Percentiles rank a stretch among this genome's conserved stretches.
phyloP scores from a whole-genome alignment of 2,797 vertebrate genomes.

The Periophthalmus magnuspinnatus region DNA sequence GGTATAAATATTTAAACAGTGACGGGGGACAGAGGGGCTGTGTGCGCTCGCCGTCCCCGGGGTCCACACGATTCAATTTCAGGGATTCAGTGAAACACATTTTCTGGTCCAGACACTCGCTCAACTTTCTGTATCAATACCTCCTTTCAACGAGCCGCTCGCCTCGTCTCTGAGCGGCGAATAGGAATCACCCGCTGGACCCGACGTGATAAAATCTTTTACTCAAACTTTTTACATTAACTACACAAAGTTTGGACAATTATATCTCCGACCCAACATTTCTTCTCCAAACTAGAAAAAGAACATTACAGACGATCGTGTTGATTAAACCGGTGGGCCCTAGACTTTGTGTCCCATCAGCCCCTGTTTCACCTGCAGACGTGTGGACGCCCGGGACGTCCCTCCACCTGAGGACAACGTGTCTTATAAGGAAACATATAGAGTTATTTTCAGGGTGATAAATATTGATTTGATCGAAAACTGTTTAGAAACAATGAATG shows the following conservation, averaged over 20 bases:
- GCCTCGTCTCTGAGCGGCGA: slow-evolving; percentile 28
- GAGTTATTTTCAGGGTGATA: no score
- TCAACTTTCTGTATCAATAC: slow-evolving; percentile 50
- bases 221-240: slow-evolving; percentile 1
- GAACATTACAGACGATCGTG: slow-evolving; percentile 8
- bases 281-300: not conserved
- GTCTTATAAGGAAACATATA: no score
- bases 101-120: slow-evolving; percentile 36
- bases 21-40: slow-evolving; percentile 42
- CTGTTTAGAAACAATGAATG: no score
- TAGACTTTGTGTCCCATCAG: no score
- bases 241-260: slow-evolving; percentile 15
- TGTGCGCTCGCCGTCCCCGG: slow-evolving; percentile 14
- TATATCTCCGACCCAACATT: not conserved
- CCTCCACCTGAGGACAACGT: no score
- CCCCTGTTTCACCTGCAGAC: no score
- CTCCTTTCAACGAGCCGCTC: slow-evolving; percentile 51
- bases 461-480: no score
- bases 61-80: slow-evolving; percentile 46
- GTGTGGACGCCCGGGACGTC: no score
- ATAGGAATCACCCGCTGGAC: no score
- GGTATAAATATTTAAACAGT: slow-evolving; percentile 65
- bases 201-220: slow-evolving; percentile 10
- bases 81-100: slow-evolving; percentile 34
- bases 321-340: not conserved